phyloP scores from a whole-genome alignment of 2,797 vertebrate genomes.

The Rhinichthys osculus region DNA sequence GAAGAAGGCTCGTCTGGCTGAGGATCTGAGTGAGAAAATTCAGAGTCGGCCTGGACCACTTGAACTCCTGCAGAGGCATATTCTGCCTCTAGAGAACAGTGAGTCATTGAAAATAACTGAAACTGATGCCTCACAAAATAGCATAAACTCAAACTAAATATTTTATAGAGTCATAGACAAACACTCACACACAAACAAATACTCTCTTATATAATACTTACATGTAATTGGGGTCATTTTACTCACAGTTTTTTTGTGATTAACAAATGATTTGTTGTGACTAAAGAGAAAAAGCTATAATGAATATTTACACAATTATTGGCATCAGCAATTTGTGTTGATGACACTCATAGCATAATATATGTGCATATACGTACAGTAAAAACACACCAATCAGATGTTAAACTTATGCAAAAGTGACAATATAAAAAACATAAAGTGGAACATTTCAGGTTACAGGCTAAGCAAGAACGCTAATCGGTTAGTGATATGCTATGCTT shows the following conservation, averaged over 20 bases:
- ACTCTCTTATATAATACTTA: background rate
- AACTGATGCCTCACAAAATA: background rate
- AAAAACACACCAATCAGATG: background rate
- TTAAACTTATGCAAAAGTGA: background rate
- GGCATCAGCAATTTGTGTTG: too few relatives aligned
- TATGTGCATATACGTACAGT: background rate
- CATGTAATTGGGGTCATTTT: background rate
- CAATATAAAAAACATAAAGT: background rate
- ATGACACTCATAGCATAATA: background rate
- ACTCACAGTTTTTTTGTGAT: background rate
- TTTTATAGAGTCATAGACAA: background rate
- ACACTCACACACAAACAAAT: background rate
- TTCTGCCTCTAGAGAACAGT: constrained; percentile 83
- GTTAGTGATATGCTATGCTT: background rate
- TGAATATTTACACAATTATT: background rate
- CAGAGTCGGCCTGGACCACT: constrained; percentile 83
- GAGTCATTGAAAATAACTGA: constrained; percentile 44
- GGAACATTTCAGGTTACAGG: background rate
- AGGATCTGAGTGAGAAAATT: constrained; percentile 90
- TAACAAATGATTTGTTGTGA: background rate
- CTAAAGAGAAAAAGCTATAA: background rate
- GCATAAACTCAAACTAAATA: constrained; percentile 2
- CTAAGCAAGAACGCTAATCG: background rate
- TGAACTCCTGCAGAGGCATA: constrained; percentile 87
- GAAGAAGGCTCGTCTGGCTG: constrained; percentile 88